These are phyloP conservation scores for Campoplex capitator DNA, from an alignment of 2,888 invertebrate genomes.

Conservation along the genomic window DNA sequence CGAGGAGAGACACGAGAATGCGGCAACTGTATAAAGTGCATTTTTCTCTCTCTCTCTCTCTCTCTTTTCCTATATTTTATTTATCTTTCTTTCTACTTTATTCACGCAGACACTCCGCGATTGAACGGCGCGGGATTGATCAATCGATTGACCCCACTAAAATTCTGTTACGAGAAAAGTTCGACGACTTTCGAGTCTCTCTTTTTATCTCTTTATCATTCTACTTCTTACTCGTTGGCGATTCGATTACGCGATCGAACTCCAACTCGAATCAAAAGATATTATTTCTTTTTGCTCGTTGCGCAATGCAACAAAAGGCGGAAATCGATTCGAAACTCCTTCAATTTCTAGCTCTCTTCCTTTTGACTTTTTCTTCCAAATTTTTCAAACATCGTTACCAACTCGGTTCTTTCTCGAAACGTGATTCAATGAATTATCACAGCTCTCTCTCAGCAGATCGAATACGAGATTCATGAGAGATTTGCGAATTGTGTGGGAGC, in stretches of 20 bases:
- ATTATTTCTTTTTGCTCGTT: background rate
- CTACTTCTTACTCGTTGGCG: background rate
- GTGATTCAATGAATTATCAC: background rate
- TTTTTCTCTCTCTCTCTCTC: background rate
- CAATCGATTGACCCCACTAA: conserved; percentile 68
- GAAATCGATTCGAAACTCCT: background rate
- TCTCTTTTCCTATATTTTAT: no score
- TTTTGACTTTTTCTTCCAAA: no score
- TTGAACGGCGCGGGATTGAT: conserved; percentile 58
- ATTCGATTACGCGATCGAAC: background rate
- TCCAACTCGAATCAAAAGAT: background rate
- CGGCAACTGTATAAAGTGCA: conserved; percentile 46
- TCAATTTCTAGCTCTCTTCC: no score
- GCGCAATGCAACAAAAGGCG: background rate
- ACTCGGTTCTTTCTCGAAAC: background rate
- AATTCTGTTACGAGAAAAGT: conserved; percentile 57
- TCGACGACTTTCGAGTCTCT: conserved; percentile 59
- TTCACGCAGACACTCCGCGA: conserved; percentile 22
- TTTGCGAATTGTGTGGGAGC: background rate
- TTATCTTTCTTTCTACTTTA: background rate
- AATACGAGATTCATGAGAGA: background rate
- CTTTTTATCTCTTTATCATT: conserved; percentile 43
- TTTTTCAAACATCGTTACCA: no score
- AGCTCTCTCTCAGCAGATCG: background rate
- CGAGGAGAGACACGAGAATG: conserved; percentile 52